Percentiles rank a stretch among this genome's conserved stretches.
Conservation (phyloP, 2,888 invertebrate species). For the Cordilura impudica region DNA sequence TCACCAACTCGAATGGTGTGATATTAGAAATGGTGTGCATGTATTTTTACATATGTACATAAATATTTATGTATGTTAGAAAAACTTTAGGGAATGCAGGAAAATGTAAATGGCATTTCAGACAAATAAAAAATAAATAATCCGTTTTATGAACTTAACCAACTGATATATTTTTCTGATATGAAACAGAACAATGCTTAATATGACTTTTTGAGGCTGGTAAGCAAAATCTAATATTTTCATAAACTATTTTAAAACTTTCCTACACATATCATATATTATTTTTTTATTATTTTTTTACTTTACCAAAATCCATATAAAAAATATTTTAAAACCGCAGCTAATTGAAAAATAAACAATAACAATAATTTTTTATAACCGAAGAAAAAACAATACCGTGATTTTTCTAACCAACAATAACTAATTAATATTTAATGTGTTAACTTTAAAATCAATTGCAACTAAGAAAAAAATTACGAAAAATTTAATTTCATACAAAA, state of each 20-base stretch:
- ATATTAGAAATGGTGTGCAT: slow-evolving; percentile 4
- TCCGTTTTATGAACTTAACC: no score
- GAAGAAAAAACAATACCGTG: not conserved
- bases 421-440: slow-evolving; percentile 33
- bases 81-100: not conserved
- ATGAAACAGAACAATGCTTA: no score
- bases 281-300: no score
- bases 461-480: slow-evolving; percentile 5
- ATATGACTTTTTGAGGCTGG: no score
- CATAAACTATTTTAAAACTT: no score
- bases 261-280: no score
- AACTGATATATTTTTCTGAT: no score
- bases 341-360: not conserved
- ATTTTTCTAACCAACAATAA: not conserved
- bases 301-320: not conserved
- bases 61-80: not conserved
- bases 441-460: slow-evolving; percentile 49
- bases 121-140: no score
- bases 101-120: slow-evolving; percentile 8
- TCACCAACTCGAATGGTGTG: slow-evolving; percentile 26
- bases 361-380: not conserved
- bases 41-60: not conserved
- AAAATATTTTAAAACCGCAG: not conserved
- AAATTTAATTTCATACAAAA: slow-evolving; percentile 42
- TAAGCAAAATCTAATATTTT: no score